Evolutionary conservation across 1,140 invertebrate genomes (phyloP).

Genomic region (Caerostris darwini): DNA sequence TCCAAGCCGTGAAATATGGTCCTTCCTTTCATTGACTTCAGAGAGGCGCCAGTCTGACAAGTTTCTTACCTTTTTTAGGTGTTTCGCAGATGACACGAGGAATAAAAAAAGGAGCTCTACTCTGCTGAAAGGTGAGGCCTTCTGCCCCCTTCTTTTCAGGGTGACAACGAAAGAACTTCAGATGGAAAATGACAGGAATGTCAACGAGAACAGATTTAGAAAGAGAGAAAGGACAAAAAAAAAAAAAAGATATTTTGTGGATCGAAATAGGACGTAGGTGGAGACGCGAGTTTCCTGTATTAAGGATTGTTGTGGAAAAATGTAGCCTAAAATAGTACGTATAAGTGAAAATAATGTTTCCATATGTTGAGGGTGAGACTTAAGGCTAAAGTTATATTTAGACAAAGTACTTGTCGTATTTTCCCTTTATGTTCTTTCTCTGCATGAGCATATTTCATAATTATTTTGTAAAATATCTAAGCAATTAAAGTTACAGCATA

Average conservation of each 20-base stretch:
- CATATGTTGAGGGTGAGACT: background rate
- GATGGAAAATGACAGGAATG: background rate
- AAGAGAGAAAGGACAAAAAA: too few species aligned
- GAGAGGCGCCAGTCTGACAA: background rate
- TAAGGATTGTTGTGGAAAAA: background rate
- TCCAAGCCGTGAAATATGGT: background rate
- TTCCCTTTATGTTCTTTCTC: too few species aligned
- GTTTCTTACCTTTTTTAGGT: background rate
- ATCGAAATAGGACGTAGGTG: background rate
- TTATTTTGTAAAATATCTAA: too few species aligned
- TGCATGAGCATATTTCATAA: too few species aligned
- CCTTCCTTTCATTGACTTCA: background rate
- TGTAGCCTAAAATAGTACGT: background rate
- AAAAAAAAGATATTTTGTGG: background rate
- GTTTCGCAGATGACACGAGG: background rate
- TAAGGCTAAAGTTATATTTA: background rate
- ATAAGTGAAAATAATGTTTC: background rate
- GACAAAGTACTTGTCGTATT: background rate
- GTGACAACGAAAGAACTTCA: background rate
- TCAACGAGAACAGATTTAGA: background rate
- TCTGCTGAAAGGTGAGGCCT: background rate
- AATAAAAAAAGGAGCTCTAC: background rate
- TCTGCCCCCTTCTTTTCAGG: background rate
- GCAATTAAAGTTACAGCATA: too few species aligned
- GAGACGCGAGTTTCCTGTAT: background rate